These are phyloP conservation scores for Apodemus speciosus DNA, from an alignment of 2,113 vertebrate species.

Conservation along the genomic window DNA sequence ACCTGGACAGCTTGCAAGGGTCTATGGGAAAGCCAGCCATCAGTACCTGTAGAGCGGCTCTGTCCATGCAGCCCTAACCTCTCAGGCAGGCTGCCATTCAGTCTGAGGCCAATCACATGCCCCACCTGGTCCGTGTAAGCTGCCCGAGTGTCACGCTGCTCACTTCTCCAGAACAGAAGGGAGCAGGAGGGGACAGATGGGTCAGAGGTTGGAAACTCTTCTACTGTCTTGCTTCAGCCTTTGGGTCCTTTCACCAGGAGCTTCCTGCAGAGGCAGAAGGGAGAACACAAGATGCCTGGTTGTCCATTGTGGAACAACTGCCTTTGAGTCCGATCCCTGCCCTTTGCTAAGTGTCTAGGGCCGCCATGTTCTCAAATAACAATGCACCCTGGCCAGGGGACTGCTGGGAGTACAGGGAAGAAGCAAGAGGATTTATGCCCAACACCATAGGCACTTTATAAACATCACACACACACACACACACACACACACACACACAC, in stretches of 20 bases:
- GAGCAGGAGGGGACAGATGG: not conserved
- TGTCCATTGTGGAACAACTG: not conserved
- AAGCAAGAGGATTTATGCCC: not conserved
- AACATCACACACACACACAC: not conserved
- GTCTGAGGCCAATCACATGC: slow-evolving; percentile 63
- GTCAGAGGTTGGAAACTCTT: not conserved
- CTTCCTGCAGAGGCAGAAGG: not conserved
- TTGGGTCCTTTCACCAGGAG: slow-evolving; percentile 24
- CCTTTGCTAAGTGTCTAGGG: not conserved
- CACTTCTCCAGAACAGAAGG: slow-evolving; percentile 52
- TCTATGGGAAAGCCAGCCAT: slow-evolving; percentile 16
- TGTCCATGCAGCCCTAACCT: slow-evolving; percentile 57
- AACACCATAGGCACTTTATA: not conserved
- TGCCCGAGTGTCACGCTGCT: slow-evolving; percentile 59
- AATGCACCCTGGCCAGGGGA: not conserved
- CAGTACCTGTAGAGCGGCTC: slow-evolving; percentile 10
- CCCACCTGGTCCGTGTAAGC: slow-evolving; percentile 69
- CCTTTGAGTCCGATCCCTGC: not conserved
- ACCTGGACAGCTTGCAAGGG: slow-evolving; percentile 1
- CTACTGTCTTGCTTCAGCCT: not conserved
- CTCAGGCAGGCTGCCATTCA: slow-evolving; percentile 56
- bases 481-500: too few species aligned
- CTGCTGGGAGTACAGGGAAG: too few species aligned
- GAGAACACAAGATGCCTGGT: not conserved
- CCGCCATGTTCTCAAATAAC: not conserved